Percentiles rank a stretch among this genome's conserved stretches.
These are phyloP conservation scores for Adoxophyes honmai DNA, from an alignment of 1,140 invertebrate species.

Conservation along the genomic window DNA sequence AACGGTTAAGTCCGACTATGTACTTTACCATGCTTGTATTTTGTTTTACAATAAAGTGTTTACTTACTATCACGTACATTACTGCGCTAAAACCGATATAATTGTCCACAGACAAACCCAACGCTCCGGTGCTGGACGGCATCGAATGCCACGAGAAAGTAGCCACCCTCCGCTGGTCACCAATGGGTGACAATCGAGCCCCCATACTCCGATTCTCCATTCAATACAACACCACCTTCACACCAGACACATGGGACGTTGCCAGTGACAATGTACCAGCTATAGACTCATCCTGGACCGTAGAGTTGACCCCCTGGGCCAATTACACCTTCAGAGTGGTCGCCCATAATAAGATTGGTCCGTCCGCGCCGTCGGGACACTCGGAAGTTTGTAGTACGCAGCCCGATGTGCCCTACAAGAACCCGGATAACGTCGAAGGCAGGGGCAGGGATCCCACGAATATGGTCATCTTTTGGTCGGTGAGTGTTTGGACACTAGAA, in stretches of 20 bases:
- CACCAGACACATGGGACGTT: conserved; percentile 93
- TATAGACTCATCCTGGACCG: conserved; percentile 86
- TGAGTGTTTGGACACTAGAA: conserved; percentile 77
- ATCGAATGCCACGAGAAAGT: conserved; percentile 84
- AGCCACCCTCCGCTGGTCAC: conserved; percentile 89
- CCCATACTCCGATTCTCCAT: conserved; percentile 95
- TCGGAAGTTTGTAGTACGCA: conserved; percentile 91
- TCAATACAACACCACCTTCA: conserved; percentile 96
- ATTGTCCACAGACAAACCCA: conserved; percentile 88
- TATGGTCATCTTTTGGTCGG: conserved; percentile 96
- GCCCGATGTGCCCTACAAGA: conserved; percentile 93
- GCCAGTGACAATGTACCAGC: conserved; percentile 86
- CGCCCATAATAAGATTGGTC: conserved; percentile 95
- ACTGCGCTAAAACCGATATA: too few species aligned
- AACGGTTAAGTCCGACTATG: too few species aligned
- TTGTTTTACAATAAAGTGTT: too few species aligned
- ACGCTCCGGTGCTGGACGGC: conserved; percentile 85
- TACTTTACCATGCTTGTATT: too few species aligned
- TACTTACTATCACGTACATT: too few species aligned
- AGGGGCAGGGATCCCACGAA: conserved; percentile 92
- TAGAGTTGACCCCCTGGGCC: conserved; percentile 92
- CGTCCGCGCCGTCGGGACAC: conserved; percentile 89
- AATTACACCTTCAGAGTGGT: conserved; percentile 98
- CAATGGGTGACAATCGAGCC: conserved; percentile 95
- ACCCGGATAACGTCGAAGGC: conserved; percentile 96